phyloP scores from a whole-genome alignment of 2,797 vertebrate genomes.

The Eupleurogrammus muticus region DNA sequence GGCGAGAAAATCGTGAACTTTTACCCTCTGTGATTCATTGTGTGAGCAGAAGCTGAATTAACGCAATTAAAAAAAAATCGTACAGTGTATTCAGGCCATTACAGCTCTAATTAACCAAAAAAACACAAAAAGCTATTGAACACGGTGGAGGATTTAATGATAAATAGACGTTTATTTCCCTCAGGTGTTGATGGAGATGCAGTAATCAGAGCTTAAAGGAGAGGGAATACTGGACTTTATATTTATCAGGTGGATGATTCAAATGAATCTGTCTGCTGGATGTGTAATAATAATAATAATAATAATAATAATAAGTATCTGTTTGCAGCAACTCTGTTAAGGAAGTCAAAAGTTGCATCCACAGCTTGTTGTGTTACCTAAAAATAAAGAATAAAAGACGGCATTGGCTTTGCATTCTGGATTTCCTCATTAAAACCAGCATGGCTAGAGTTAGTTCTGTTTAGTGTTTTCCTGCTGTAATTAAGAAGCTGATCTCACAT shows the following conservation, averaged over 20 bases:
- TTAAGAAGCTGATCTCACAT: not conserved
- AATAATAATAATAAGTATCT: too few species aligned
- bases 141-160: not conserved
- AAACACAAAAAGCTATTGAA: too few species aligned
- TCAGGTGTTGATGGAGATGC: not conserved
- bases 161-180: not conserved
- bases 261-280: not conserved
- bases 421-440: not conserved
- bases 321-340: not conserved
- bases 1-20: too few species aligned
- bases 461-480: not conserved
- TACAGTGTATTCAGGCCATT: too few species aligned
- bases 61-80: too few species aligned
- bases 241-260: slow-evolving; percentile 6
- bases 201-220: slow-evolving; percentile 10
- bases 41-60: too few species aligned
- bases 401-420: not conserved
- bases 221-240: not conserved
- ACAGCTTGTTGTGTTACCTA: not conserved
- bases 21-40: too few species aligned
- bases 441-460: not conserved
- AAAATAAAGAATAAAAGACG: too few species aligned
- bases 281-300: too few species aligned
- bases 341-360: not conserved
- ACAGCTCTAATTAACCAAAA: too few species aligned